Percentiles rank a stretch among this genome's conserved stretches.
These are phyloP conservation scores for Eupsilia transversa DNA, from an alignment of 2,888 invertebrate genomes.

Conservation along the genomic window DNA sequence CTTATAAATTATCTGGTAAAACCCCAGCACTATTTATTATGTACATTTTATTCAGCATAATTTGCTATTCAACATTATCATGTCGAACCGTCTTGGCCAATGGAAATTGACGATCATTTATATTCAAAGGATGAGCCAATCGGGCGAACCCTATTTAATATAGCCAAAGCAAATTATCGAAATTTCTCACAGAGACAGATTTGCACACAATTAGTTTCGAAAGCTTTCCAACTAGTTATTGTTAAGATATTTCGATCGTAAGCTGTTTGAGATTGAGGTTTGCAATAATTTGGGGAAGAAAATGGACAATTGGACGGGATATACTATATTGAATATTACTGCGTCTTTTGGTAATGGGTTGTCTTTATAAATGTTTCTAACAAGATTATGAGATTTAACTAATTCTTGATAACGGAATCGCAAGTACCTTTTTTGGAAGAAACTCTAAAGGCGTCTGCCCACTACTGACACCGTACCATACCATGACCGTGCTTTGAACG, in stretches of 20 bases:
- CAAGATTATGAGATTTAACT: neutral
- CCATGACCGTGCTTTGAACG: too few relatives aligned
- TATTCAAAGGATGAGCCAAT: conserved; percentile 75
- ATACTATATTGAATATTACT: neutral
- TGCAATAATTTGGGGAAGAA: conserved; percentile 12
- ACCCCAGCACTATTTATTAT: conserved; percentile 22
- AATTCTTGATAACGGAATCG: too few relatives aligned
- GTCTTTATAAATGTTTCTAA: neutral
- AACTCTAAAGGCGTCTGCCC: too few relatives aligned
- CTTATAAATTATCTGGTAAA: conserved; percentile 9
- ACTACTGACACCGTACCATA: too few relatives aligned
- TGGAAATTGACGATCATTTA: conserved; percentile 68
- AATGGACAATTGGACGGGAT: conserved; percentile 1
- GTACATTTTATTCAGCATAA: conserved; percentile 51
- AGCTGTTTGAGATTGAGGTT: conserved; percentile 31
- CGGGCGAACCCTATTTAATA: conserved; percentile 76
- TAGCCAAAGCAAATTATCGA: conserved; percentile 77
- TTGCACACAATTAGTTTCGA: conserved; percentile 72
- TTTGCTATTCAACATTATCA: conserved; percentile 40
- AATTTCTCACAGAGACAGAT: conserved; percentile 74
- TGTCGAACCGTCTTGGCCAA: conserved; percentile 15
- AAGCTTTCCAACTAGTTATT: conserved; percentile 57
- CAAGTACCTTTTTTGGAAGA: too few relatives aligned
- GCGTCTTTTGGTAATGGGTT: neutral
- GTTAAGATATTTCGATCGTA: conserved; percentile 37